phyloP scores from a whole-genome alignment of 2,888 invertebrate species.

The Notocelia uddmanniana region DNA sequence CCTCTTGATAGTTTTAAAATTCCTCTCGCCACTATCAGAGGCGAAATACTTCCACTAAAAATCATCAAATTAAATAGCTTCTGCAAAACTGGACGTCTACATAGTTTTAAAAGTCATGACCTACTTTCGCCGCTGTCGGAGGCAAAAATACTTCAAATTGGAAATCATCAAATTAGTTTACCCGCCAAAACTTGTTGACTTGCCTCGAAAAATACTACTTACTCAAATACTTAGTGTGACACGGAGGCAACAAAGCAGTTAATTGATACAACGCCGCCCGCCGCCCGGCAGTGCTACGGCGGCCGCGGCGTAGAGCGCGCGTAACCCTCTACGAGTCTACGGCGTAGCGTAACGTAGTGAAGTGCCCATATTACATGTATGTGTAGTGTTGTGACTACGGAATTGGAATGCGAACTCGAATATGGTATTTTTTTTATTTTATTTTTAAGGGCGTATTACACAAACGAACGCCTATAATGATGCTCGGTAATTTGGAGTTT shows the following conservation, averaged over 20 bases:
- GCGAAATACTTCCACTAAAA: not conserved
- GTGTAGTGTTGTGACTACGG: conserved; percentile 52
- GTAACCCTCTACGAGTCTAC: conserved; percentile 70
- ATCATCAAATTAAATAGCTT: not conserved
- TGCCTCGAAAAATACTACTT: conserved; percentile 1
- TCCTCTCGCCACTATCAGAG: too few relatives aligned
- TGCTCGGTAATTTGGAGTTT: not conserved
- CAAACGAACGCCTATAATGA: not conserved
- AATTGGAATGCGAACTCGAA: conserved; percentile 62
- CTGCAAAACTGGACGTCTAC: too few relatives aligned
- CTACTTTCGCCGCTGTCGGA: too few relatives aligned
- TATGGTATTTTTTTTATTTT: conserved; percentile 38
- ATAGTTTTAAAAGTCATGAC: too few relatives aligned
- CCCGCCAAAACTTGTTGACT: conserved; percentile 22
- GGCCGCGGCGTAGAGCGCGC: conserved; percentile 75
- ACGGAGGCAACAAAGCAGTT: conserved; percentile 79
- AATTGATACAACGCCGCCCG: conserved; percentile 74
- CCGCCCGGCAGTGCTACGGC: conserved; percentile 79
- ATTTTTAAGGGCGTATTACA: not conserved
- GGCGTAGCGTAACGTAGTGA: conserved; percentile 58
- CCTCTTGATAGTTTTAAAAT: too few relatives aligned
- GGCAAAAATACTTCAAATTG: too few relatives aligned
- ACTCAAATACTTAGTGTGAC: conserved; percentile 63
- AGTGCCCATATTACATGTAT: conserved; percentile 55
- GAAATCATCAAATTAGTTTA: not conserved